These are phyloP conservation scores for Agrochola lota DNA, from an alignment of 2,888 invertebrate genomes.

Conservation along the genomic window DNA sequence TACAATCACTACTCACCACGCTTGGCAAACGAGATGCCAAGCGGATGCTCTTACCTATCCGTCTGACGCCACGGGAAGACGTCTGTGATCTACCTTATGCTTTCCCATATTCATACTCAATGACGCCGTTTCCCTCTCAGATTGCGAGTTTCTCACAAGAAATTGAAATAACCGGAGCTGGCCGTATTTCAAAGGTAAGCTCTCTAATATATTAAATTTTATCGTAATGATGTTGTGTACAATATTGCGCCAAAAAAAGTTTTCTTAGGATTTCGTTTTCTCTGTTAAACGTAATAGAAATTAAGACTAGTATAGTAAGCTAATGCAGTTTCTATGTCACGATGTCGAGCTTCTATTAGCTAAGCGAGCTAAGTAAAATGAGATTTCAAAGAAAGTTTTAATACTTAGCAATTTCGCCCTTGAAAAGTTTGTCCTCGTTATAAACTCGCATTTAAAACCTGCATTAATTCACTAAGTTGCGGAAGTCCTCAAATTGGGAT, in stretches of 20 bases:
- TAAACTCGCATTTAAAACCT: not conserved
- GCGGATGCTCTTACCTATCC: not conserved
- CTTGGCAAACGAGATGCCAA: not conserved
- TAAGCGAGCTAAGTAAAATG: not conserved
- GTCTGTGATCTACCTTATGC: not conserved
- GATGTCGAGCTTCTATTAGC: not conserved
- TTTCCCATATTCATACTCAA: slow-evolving; percentile 36
- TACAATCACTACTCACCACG: not conserved
- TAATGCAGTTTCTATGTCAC: not conserved
- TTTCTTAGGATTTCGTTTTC: not conserved
- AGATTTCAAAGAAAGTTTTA: too few relatives aligned
- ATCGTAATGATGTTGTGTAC: slow-evolving; percentile 11
- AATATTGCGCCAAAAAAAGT: not conserved
- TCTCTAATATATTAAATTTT: slow-evolving; percentile 35
- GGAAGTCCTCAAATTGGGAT: too few relatives aligned
- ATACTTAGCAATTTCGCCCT: not conserved
- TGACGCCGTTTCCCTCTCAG: slow-evolving; percentile 5
- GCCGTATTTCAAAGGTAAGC: slow-evolving; percentile 38
- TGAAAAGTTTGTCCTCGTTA: not conserved
- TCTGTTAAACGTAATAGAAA: not conserved
- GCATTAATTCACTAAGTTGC: not conserved
- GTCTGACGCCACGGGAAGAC: not conserved
- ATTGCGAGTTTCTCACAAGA: slow-evolving; percentile 52
- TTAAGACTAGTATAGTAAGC: not conserved
- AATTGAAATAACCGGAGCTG: slow-evolving; percentile 45